These are phyloP conservation scores for Anser brachyrhynchus DNA, from an alignment of 2,113 vertebrate genomes.

Conservation along the genomic window DNA sequence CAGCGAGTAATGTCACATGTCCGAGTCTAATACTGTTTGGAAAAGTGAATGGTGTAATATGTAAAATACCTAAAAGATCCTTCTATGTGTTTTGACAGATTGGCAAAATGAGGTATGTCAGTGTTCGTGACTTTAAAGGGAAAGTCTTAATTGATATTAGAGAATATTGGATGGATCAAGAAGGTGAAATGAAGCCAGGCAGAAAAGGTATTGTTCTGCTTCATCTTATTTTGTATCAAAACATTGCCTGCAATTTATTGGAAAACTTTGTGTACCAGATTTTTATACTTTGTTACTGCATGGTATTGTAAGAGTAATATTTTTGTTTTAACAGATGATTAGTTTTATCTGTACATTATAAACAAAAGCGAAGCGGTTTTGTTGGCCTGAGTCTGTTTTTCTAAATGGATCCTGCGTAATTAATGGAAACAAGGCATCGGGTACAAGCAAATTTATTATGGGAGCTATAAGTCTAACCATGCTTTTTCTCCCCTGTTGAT, in stretches of 20 bases:
- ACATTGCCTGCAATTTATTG: not conserved
- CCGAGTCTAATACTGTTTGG: not conserved
- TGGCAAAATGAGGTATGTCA: conserved; percentile 96
- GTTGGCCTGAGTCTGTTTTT: not conserved
- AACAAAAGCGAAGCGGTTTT: not conserved
- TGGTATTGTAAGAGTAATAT: not conserved
- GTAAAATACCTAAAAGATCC: not conserved
- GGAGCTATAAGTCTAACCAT: not conserved
- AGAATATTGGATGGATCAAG: conserved; percentile 96
- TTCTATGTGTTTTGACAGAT: conserved; percentile 81
- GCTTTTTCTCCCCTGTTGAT: not conserved
- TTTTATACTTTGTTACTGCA: not conserved
- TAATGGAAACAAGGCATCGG: not conserved
- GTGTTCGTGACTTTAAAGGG: conserved; percentile 95
- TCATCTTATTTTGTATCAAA: not conserved
- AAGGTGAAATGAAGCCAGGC: conserved; percentile 97
- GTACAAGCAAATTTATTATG: not conserved
- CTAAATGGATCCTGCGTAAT: not conserved
- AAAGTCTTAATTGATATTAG: conserved; percentile 96
- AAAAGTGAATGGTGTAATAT: not conserved
- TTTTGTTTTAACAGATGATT: not conserved
- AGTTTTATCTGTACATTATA: not conserved
- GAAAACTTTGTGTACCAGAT: not conserved
- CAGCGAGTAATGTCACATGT: not conserved
- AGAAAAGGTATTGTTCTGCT: conserved; percentile 87